phyloP scores from a whole-genome alignment of 2,888 invertebrate species.

The Chromoteleia sp. region DNA sequence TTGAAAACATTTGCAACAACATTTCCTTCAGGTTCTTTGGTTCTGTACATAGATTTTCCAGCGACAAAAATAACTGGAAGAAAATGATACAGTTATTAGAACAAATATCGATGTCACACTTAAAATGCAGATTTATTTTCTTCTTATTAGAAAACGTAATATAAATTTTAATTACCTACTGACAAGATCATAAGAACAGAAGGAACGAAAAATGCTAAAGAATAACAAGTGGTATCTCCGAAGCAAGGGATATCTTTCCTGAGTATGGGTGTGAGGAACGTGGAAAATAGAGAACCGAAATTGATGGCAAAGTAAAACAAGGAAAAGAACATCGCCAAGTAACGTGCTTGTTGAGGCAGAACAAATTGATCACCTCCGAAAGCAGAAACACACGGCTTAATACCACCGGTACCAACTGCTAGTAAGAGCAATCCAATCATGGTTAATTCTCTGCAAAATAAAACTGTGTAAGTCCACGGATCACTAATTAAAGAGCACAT shows the following conservation, averaged over 20 bases:
- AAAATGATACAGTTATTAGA: too few relatives aligned
- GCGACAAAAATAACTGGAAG: conserved; percentile 90
- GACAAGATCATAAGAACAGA: conserved; percentile 94
- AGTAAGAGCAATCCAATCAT: conserved; percentile 90
- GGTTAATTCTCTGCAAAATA: conserved; percentile 86
- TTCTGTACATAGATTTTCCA: conserved; percentile 91
- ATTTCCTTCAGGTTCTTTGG: conserved; percentile 84
- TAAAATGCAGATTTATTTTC: too few relatives aligned
- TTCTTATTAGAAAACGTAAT: background rate
- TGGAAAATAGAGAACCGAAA: conserved; percentile 94
- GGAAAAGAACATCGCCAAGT: conserved; percentile 95
- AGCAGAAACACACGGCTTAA: conserved; percentile 97
- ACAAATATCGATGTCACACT: too few relatives aligned
- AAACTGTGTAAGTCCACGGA: conserved; percentile 33
- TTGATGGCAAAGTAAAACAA: conserved; percentile 98
- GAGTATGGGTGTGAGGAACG: conserved; percentile 94
- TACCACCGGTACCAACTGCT: conserved; percentile 96
- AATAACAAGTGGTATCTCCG: conserved; percentile 91
- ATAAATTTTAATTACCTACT: conserved; percentile 86
- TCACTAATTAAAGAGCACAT: background rate
- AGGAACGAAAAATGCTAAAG: conserved; percentile 95
- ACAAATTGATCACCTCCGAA: conserved; percentile 98
- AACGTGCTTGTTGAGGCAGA: conserved; percentile 91
- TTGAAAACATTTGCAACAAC: background rate
- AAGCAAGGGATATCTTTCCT: conserved; percentile 92